A percentile compares a stretch with the other conserved stretches of the same genome.
These are phyloP conservation scores for Lepidonotus clava DNA, from an alignment of 2,888 invertebrate genomes.

Conservation along the genomic window DNA sequence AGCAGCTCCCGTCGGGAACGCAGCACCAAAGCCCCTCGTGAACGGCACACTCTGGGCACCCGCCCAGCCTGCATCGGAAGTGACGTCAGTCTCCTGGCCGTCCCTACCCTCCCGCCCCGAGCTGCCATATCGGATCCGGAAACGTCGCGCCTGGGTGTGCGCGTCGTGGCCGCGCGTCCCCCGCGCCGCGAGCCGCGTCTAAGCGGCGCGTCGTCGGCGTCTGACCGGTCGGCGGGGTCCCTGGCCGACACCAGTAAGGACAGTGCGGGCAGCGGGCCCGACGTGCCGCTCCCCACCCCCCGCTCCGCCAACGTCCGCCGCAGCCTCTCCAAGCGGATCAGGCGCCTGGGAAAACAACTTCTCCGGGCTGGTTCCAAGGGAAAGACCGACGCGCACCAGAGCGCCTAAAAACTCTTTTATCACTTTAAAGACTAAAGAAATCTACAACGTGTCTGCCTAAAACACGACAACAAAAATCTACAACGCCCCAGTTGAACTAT, in stretches of 20 bases:
- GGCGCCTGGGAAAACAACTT: not conserved
- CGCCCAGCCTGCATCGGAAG: conserved; percentile 41
- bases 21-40: not conserved
- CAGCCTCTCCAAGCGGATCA: conserved; percentile 30
- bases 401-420: conserved; percentile 4
- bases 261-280: not conserved
- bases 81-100: not conserved
- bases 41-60: not conserved
- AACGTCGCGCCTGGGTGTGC: not conserved
- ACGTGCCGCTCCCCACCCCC: not conserved
- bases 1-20: not conserved
- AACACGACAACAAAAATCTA: no score
- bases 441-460: no score
- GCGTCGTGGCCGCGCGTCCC: not conserved
- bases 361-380: not conserved
- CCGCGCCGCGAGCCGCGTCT: not conserved
- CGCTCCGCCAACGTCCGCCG: not conserved
- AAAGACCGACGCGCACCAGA: not conserved
- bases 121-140: conserved; percentile 7
- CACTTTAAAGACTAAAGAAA: no score
- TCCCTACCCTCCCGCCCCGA: not conserved
- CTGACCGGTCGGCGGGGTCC: not conserved
- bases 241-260: not conserved
- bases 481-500: no score
- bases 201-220: not conserved